Conservation (phyloP, 2,888 invertebrate genomes). For the Rotaria macrura region DNA sequence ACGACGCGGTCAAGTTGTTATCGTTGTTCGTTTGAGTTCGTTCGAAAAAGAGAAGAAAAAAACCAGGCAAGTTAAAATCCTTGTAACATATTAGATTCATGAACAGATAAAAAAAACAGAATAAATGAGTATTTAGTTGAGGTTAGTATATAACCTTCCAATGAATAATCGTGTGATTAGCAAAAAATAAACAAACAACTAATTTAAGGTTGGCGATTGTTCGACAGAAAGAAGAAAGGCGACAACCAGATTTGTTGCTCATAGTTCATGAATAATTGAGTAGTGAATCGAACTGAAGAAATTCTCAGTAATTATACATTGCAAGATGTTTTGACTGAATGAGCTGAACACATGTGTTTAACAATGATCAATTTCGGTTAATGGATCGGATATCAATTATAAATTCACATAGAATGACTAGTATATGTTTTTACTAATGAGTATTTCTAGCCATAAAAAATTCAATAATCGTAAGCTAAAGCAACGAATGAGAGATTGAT, state of each 20-base stretch:
- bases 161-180: neutral
- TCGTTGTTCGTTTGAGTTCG: neutral
- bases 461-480: too few relatives aligned
- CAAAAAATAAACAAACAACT: neutral
- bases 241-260: neutral
- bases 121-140: neutral
- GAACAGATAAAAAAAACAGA: neutral
- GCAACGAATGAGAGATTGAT: too few relatives aligned
- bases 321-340: neutral
- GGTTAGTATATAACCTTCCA: neutral
- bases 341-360: neutral
- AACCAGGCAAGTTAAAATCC: neutral
- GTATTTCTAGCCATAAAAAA: too few relatives aligned
- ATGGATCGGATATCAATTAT: too few relatives aligned
- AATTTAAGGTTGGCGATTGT: neutral
- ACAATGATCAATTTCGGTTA: too few relatives aligned
- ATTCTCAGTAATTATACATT: neutral
- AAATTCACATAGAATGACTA: too few relatives aligned
- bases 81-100: neutral
- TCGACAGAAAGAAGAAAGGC: neutral
- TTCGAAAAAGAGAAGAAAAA: neutral
- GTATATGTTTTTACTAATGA: too few relatives aligned
- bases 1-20: neutral
- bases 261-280: neutral
- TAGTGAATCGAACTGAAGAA: neutral